Percentiles rank a stretch among this genome's conserved stretches.
Evolutionary conservation across 2,797 vertebrate genomes (phyloP).

Genomic region (Bucorvus abyssinicus): DNA sequence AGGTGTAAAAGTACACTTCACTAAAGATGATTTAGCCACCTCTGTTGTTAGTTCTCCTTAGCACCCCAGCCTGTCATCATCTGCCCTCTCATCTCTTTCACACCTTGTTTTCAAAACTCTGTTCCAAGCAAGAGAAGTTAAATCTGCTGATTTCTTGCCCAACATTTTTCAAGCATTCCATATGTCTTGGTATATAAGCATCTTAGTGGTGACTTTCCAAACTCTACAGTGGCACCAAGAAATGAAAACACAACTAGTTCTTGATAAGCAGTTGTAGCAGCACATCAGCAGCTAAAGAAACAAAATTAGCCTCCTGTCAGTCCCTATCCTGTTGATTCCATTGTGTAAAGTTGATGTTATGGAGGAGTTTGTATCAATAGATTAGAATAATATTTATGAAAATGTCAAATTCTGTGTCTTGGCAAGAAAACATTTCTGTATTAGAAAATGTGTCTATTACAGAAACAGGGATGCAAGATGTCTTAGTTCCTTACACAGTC

Average conservation of each 20-base stretch:
- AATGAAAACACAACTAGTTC: not conserved
- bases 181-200: not conserved
- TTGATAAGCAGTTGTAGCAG: not conserved
- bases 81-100: not conserved
- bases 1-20: not conserved
- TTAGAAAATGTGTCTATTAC: not conserved
- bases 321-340: not conserved
- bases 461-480: not conserved
- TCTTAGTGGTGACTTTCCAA: not conserved
- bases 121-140: not conserved
- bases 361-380: not conserved
- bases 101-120: not conserved
- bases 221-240: not conserved
- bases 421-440: not conserved
- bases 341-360: not conserved
- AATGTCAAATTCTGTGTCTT: not conserved
- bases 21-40: not conserved
- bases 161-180: not conserved
- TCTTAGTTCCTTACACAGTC: not conserved
- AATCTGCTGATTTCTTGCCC: not conserved
- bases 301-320: not conserved
- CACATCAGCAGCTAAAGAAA: not conserved
- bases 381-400: not conserved
- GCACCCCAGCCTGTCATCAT: not conserved
- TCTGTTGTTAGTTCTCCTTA: not conserved